Conservation (phyloP, 2,113 vertebrate genomes). For the Himantopus leucocephalus region DNA sequence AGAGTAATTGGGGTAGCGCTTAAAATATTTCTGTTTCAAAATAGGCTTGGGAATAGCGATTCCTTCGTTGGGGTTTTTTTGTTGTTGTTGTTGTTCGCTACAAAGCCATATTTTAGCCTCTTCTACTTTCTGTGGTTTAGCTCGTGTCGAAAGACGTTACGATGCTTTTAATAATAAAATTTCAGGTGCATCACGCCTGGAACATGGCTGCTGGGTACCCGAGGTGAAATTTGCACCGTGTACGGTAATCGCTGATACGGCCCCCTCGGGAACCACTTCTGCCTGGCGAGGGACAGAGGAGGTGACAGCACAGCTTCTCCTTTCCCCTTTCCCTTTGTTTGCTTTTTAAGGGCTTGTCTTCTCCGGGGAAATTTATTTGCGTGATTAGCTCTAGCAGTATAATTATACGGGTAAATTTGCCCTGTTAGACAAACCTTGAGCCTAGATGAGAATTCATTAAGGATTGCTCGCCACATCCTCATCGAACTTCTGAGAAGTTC, state of each 20-base stretch:
- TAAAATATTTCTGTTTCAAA: background rate
- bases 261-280: background rate
- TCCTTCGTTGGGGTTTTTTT: background rate
- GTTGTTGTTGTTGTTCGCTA: rapidly evolving
- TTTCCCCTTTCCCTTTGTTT: background rate
- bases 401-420: background rate
- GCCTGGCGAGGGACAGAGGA: background rate
- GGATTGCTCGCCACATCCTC: background rate
- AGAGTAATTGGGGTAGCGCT: background rate
- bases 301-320: background rate
- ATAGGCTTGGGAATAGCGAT: background rate
- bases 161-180: background rate
- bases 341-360: background rate
- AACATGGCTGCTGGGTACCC: background rate
- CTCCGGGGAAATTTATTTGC: background rate
- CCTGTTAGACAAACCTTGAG: background rate
- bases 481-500: background rate
- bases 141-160: rapidly evolving
- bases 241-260: rapidly evolving
- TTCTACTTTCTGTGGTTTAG: background rate
- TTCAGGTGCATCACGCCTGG: background rate
- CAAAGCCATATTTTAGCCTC: rapidly evolving
- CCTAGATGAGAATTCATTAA: background rate
- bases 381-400: background rate
- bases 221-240: rapidly evolving